Conservation (phyloP, 2,888 invertebrate genomes). For the Sturmia bella region DNA sequence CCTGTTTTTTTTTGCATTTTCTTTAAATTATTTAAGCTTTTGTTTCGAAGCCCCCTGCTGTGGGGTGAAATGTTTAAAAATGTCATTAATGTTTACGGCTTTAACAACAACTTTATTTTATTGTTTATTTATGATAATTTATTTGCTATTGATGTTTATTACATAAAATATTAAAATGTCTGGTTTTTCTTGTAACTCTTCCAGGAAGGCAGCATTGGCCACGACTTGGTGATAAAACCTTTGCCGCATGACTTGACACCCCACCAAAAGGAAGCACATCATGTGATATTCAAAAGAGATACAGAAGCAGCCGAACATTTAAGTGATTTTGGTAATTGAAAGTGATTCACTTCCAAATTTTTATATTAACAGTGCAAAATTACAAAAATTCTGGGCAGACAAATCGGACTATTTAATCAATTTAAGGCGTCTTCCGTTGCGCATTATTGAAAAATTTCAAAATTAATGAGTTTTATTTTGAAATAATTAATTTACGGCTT, state of each 20-base stretch:
- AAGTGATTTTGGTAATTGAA: constrained; percentile 89
- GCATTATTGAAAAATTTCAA: background rate
- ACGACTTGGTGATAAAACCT: constrained; percentile 93
- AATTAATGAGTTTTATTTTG: constrained; percentile 29
- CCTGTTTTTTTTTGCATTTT: background rate
- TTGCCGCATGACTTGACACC: constrained; percentile 87
- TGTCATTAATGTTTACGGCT: background rate
- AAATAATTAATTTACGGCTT: constrained; percentile 59
- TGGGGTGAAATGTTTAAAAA: constrained; percentile 1
- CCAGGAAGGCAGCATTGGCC: constrained; percentile 96
- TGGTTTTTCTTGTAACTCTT: constrained; percentile 69
- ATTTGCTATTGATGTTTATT: background rate
- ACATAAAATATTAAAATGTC: constrained; percentile 1
- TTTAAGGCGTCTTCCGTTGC: constrained; percentile 46
- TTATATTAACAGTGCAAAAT: background rate
- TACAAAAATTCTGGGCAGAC: constrained; percentile 16
- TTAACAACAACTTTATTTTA: background rate
- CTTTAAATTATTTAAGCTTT: background rate
- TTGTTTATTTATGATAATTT: constrained; percentile 10
- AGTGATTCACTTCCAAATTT: background rate
- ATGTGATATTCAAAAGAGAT: constrained; percentile 89
- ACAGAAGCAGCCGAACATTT: constrained; percentile 84
- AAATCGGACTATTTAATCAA: constrained; percentile 14
- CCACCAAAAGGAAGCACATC: constrained; percentile 85
- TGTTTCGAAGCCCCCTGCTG: constrained; percentile 17